phyloP scores from a whole-genome alignment of 2,888 invertebrate genomes.

The Rutpela maculata region DNA sequence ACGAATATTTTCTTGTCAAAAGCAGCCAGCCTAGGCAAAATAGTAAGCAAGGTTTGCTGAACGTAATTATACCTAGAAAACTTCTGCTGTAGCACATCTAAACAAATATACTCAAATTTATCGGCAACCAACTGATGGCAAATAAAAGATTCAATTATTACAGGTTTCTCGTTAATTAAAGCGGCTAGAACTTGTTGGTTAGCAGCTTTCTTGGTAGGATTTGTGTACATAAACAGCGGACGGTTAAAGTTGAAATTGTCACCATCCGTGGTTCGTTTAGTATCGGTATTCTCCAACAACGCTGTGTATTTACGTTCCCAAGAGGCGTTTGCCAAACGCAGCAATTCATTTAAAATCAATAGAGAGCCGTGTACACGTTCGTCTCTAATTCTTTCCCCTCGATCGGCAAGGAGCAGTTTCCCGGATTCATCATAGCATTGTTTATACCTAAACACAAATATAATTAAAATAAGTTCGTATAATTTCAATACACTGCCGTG shows the following conservation, averaged over 20 bases:
- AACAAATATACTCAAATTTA: conserved; percentile 87
- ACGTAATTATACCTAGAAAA: conserved; percentile 86
- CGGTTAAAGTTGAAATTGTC: conserved; percentile 67
- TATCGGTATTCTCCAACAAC: conserved; percentile 77
- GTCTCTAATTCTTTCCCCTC: conserved; percentile 87
- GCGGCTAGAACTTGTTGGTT: conserved; percentile 71
- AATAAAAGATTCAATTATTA: conserved; percentile 89
- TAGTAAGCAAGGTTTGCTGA: conserved; percentile 89
- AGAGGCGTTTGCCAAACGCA: conserved; percentile 91
- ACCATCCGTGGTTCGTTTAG: conserved; percentile 65
- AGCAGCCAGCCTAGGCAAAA: conserved; percentile 95
- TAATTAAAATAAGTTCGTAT: not conserved
- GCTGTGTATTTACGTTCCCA: conserved; percentile 89
- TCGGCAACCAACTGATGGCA: conserved; percentile 89
- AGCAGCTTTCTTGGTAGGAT: conserved; percentile 72
- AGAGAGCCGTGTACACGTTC: conserved; percentile 95
- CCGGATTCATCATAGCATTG: conserved; percentile 95
- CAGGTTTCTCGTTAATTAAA: conserved; percentile 76
- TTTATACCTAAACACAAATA: conserved; percentile 78
- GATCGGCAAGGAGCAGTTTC: conserved; percentile 84
- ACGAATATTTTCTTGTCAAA: conserved; percentile 90
- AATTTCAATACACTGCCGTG: too few relatives aligned
- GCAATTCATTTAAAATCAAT: conserved; percentile 93
- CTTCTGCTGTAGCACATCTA: conserved; percentile 87
- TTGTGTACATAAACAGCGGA: conserved; percentile 71